Percentiles rank a stretch among this genome's conserved stretches.
These are phyloP conservation scores for Xiphophorus birchmanni DNA, from an alignment of 2,797 vertebrate species.

Conservation along the genomic window DNA sequence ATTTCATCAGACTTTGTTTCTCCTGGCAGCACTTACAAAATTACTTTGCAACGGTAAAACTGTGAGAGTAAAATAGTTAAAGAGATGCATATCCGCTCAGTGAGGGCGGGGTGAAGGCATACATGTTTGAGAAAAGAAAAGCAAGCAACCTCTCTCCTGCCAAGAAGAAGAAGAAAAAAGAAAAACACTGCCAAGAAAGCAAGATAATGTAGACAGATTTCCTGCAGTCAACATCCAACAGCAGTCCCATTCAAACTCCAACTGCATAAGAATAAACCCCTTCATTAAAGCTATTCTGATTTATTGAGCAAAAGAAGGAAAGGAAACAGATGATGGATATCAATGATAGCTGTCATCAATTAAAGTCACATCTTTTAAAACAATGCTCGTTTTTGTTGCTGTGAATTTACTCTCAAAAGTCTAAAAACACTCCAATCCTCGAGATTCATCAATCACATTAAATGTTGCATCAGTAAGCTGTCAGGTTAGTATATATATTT, in stretches of 20 bases:
- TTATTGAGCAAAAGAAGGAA: neutral
- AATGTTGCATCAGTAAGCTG: neutral
- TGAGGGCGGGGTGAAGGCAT: constrained; percentile 3
- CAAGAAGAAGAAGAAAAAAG: neutral
- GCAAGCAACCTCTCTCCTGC: neutral
- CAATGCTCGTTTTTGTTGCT: neutral
- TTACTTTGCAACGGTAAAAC: constrained; percentile 2
- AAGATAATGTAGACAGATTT: neutral
- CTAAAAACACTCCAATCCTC: neutral
- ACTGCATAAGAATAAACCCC: neutral
- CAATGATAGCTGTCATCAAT: neutral
- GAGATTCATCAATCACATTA: neutral
- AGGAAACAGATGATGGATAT: neutral
- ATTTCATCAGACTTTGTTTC: constrained; percentile 34
- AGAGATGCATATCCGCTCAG: neutral
- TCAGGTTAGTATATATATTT: neutral
- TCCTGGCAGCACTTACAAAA: constrained; percentile 7
- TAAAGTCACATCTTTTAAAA: neutral
- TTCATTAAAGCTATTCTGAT: neutral
- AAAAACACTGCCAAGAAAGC: constrained; percentile 4
- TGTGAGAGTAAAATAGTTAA: constrained; percentile 5
- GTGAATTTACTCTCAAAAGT: constrained; percentile 1
- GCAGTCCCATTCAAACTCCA: neutral
- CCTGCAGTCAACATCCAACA: constrained; percentile 7
- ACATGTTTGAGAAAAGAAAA: neutral